These are phyloP conservation scores for Tubulanus polymorphus DNA, from an alignment of 2,888 invertebrate species.

Conservation along the genomic window DNA sequence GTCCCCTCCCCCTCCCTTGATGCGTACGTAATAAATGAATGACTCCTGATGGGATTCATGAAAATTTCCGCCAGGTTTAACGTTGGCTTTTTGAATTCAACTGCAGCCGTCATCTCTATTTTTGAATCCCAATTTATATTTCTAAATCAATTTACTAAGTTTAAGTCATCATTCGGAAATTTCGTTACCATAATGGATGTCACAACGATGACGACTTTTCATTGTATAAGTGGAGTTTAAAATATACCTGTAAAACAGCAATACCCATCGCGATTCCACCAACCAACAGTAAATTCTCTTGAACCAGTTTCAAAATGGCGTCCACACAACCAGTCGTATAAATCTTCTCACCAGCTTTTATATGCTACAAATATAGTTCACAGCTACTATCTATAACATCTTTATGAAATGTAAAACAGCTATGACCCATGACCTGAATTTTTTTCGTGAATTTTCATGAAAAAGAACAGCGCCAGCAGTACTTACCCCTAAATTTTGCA, in stretches of 20 bases:
- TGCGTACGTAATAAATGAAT: too few relatives aligned
- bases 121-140: too few relatives aligned
- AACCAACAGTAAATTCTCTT: slow-evolving; percentile 33
- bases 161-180: too few relatives aligned
- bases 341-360: slow-evolving; percentile 22
- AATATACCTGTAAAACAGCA: slow-evolving; percentile 36
- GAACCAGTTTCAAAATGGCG: slow-evolving; percentile 27
- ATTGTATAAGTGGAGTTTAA: too few relatives aligned
- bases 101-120: too few relatives aligned
- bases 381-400: neutral
- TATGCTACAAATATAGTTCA: slow-evolving; percentile 3
- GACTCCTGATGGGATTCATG: too few relatives aligned
- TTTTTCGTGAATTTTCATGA: neutral
- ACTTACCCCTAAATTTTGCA: neutral
- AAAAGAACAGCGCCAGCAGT: neutral
- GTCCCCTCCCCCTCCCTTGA: too few relatives aligned
- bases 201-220: too few relatives aligned
- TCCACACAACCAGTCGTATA: slow-evolving; percentile 38
- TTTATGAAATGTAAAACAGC: neutral
- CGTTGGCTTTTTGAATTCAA: too few relatives aligned
- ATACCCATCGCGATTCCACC: slow-evolving; percentile 37
- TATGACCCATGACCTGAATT: neutral
- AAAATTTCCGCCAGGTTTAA: too few relatives aligned
- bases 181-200: too few relatives aligned
- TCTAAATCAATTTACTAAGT: too few relatives aligned